Base-by-base conservation (phyloP, 2,113 vertebrate genomes). In the Pagrus major region DNA sequence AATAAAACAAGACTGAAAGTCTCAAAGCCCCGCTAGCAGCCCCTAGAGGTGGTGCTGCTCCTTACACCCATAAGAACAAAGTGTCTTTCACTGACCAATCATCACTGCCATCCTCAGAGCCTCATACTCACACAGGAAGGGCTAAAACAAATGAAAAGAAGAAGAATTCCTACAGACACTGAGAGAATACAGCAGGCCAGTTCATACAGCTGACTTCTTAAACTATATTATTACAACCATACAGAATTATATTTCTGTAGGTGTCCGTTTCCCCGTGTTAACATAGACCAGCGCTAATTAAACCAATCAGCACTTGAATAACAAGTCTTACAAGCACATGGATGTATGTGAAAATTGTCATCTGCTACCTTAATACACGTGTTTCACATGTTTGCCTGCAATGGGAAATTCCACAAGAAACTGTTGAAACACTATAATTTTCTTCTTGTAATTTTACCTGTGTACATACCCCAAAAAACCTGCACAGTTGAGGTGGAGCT, bases 1-100 rank as follows among this genome's bases (percentile, higher is more conserved):
- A 66, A 44, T 49, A 9, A 63, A 71, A 55, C 42, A 18, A 55
- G 23, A 41, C 51, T 64, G 20, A 29, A 63, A 71, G 66, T 56
- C 42, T 81, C 35, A 49, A 46, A 83, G 78, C 39, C 81, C 56
- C 74, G 9, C 55, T 82, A 88, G 88, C 88, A 80, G 54, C 87
- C 90, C 81, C 90, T 86, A 72, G 76, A 89, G 91, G 91, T 58
- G 5, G 54, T n/a, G 16, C 21, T 66, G 33, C 65, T 71, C 49
- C 65, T 68, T 29, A 63, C 84, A 89, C 25, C 60, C 42, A 56
- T 59, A 76, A 69, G 21, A 85, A 70, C 47, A 83, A 72, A 88
- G 66, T 81, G 52, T 44, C 52, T 80, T 64, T 82, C 9, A 79
- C 42, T 74, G 64, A 74, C 75, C 78, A 69, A 25, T 63, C 55